Conservation (phyloP, 2,113 vertebrate genomes). For the Mus pahari region DNA sequence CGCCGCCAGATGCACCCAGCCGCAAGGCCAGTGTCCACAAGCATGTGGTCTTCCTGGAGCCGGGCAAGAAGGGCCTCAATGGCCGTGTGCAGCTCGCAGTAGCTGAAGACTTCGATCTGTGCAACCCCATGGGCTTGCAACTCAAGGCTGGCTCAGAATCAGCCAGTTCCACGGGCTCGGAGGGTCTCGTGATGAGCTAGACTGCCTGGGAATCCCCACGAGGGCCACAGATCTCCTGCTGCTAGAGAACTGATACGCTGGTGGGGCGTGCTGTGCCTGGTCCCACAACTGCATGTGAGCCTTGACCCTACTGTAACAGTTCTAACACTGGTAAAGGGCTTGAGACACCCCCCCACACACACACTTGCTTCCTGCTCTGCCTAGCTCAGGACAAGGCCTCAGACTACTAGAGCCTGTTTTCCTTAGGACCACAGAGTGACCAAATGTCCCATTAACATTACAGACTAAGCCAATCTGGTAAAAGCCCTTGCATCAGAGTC, state of each 20-base stretch:
- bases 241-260: not conserved
- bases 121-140: slow-evolving; percentile 82
- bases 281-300: not conserved
- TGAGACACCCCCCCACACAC: not conserved
- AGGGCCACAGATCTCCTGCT: too few relatives aligned
- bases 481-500: not conserved
- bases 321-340: not conserved
- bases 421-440: not conserved
- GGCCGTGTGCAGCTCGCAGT: slow-evolving; percentile 89
- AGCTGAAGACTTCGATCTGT: slow-evolving; percentile 75
- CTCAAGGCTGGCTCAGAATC: slow-evolving; percentile 88
- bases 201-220: too few relatives aligned
- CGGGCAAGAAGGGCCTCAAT: slow-evolving; percentile 91
- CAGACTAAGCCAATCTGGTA: not conserved
- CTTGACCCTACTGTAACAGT: not conserved
- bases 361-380: not conserved
- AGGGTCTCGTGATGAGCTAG: slow-evolving; percentile 90
- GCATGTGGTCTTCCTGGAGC: slow-evolving; percentile 97
- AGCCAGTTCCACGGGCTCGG: slow-evolving; percentile 91
- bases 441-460: not conserved
- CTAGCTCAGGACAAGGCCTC: not conserved
- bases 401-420: not conserved
- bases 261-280: not conserved
- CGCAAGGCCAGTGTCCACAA: slow-evolving; percentile 94
- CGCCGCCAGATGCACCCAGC: slow-evolving; percentile 90